These are phyloP conservation scores for Serinus canaria DNA, from an alignment of 2,113 vertebrate genomes.

Conservation along the genomic window DNA sequence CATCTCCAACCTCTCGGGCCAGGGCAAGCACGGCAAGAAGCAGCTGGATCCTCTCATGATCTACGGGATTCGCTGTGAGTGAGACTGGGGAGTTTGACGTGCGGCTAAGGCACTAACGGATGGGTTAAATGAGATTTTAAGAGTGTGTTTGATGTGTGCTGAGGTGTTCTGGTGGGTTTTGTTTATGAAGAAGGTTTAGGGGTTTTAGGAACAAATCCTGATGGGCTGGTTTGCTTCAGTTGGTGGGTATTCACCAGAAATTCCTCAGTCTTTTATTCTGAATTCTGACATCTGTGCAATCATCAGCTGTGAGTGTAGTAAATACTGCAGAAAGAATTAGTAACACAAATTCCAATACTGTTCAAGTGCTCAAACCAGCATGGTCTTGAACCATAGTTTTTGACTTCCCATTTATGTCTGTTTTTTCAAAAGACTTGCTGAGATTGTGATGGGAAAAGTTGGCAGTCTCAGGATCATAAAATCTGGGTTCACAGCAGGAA, in stretches of 20 bases:
- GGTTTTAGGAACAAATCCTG: neutral
- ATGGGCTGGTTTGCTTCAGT: neutral
- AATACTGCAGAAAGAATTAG: neutral
- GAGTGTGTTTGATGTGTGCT: neutral
- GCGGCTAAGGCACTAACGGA: rapidly evolving
- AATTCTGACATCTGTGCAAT: neutral
- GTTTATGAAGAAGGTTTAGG: neutral
- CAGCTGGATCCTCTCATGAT: conserved; percentile 98
- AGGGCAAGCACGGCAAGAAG: conserved; percentile 97
- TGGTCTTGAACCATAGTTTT: neutral
- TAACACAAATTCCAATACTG: neutral
- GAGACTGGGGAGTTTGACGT: rapidly evolving
- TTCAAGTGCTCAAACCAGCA: neutral
- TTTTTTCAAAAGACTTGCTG: neutral
- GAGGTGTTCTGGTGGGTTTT: neutral
- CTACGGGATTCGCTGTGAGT: conserved; percentile 92
- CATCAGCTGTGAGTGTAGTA: neutral
- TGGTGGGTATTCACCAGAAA: neutral
- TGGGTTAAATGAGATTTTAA: rapidly evolving
- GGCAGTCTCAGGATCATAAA: neutral
- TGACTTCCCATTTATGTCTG: neutral
- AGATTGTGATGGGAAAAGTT: neutral
- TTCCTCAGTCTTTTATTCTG: neutral
- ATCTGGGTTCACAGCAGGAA: neutral
- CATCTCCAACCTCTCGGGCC: conserved; percentile 95